A percentile compares a stretch with the other conserved stretches of the same genome.
phyloP scores from a whole-genome alignment of 2,797 vertebrate genomes.

The Furcifer pardalis region DNA sequence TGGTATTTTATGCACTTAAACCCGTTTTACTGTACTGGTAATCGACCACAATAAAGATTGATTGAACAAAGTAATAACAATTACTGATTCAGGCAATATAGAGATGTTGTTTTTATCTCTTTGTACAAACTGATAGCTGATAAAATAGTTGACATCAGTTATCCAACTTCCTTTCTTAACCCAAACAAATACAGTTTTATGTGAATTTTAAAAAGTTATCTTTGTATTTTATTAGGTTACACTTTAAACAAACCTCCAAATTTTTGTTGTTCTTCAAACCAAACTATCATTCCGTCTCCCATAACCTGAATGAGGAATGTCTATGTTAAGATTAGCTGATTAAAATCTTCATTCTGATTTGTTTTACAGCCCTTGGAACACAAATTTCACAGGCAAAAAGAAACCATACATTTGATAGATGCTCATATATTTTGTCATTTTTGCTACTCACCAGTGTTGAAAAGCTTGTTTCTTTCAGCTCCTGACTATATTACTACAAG shows the following conservation, averaged over 20 bases:
- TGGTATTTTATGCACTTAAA: no score
- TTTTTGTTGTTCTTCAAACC: not conserved
- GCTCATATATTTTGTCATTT: not conserved
- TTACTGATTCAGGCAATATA: not conserved
- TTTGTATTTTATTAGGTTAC: not conserved
- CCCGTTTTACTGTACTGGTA: no score
- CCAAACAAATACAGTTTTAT: not conserved
- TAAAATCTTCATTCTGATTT: not conserved
- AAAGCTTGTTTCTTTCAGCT: conserved; percentile 33
- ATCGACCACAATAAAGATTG: no score
- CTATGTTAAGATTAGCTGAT: not conserved
- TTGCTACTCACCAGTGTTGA: conserved; percentile 49
- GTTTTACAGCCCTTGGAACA: not conserved
- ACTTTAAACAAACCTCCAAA: not conserved
- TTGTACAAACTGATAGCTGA: not conserved
- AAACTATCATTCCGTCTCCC: not conserved
- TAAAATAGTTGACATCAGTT: not conserved
- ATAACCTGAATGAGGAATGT: not conserved
- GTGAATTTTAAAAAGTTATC: not conserved
- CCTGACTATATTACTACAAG: conserved; percentile 34
- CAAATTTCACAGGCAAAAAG: not conserved
- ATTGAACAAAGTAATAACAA: not conserved
- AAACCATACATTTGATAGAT: not conserved
- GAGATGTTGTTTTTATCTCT: not conserved
- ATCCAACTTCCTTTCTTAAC: not conserved